phyloP scores from a whole-genome alignment of 2,113 vertebrate species.

The Phoxinus phoxinus region DNA sequence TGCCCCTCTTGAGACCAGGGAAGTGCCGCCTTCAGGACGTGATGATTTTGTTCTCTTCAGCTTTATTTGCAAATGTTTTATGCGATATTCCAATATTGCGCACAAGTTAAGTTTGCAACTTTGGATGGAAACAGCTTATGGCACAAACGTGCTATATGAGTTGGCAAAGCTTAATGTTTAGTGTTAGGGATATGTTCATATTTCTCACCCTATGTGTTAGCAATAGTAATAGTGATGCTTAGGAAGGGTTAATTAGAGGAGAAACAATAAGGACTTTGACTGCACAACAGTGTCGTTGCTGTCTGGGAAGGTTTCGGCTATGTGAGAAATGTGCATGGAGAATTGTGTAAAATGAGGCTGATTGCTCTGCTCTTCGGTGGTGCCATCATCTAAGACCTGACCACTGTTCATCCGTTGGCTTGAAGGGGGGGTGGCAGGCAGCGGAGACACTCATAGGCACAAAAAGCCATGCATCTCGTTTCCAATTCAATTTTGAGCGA shows the following conservation, averaged over 20 bases:
- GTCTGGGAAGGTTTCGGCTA: slow-evolving; percentile 49
- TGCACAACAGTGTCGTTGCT: slow-evolving; percentile 44
- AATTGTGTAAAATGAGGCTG: slow-evolving; percentile 60
- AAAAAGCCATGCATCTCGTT: slow-evolving; percentile 35
- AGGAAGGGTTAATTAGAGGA: background rate
- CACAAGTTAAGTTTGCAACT: no score
- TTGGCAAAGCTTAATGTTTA: no score
- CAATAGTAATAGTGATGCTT: background rate
- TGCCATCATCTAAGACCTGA: slow-evolving; percentile 5
- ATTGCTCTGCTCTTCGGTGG: slow-evolving; percentile 1
- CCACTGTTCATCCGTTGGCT: background rate
- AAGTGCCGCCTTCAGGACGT: no score
- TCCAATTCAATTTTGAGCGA: slow-evolving; percentile 75
- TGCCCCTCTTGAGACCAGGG: no score
- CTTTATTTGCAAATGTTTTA: no score
- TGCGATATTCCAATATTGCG: no score
- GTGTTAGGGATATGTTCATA: background rate
- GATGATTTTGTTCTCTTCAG: no score
- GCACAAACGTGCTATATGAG: no score
- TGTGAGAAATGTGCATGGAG: slow-evolving; percentile 62
- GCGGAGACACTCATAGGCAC: background rate
- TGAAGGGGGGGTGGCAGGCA: background rate
- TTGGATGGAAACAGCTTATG: no score
- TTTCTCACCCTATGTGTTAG: background rate
- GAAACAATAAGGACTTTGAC: slow-evolving; percentile 10